Evolutionary conservation across 2,888 invertebrate genomes (phyloP), one percentile per base, ranked within the genome.

Genomic region (Caenorhabditis becei): DNA sequence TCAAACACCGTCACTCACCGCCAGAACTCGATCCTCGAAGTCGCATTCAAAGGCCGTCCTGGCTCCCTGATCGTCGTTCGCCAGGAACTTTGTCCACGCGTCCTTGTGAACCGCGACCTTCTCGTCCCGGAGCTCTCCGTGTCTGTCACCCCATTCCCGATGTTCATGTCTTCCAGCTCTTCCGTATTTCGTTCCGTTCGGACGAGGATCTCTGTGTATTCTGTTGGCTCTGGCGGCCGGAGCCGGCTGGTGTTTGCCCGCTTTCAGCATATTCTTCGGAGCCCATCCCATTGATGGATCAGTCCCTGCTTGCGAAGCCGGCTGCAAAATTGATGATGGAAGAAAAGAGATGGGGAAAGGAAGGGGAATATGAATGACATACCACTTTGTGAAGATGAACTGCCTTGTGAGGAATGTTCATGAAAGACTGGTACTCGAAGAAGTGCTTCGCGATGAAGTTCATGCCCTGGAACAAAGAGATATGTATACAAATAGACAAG

Each of bases 391-490:
- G 90, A 56, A 91, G 80, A 77, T 89, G 90, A 11, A 91, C 87
- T n/a, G 90, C 91, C 70, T 89, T 90, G 78, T 91, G 89, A 2
- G 90, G 89, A 32, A 90, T 80, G 63, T 91, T 91, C 66, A 89
- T 87, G 80, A 91, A 91, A 10, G 89, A 89, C 65, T 91, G 90
- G 61, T 91, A 91, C 65, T 91, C 91, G 82, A 89, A 91, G 71
- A 91, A 91, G 77, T 91, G 90, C 71, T 90, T 90, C 8, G 90
- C 90, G 66, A 90, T 86, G 86, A 89, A 89, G 66, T 90, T 90
- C 90, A 90, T 90, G 28, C 88, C 88, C 88, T 88, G 78, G 81
- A 86, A 77, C 51, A n/a, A n/a, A n/a, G 23, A 35, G n/a, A n/a
- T n/a, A n/a, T n/a, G n/a, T n/a, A n/a, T n/a, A n/a, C n/a, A n/a